A percentile compares a stretch with the other conserved stretches of the same genome.
phyloP scores from a whole-genome alignment of 2,888 invertebrate species.

The Caenorhabditis panamensis region DNA sequence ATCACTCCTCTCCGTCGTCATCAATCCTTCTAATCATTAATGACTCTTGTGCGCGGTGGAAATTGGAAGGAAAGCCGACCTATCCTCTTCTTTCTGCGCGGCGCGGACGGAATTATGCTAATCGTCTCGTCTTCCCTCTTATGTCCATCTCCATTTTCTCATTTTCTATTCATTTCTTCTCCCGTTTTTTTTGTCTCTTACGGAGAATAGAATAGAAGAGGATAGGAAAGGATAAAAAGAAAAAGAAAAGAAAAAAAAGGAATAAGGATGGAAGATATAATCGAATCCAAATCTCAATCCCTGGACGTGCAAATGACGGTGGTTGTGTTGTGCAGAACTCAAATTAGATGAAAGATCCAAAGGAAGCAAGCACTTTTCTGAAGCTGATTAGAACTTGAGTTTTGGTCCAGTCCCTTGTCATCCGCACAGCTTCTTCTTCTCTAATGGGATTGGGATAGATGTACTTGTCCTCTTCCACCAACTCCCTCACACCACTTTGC shows the following conservation, averaged over 20 bases:
- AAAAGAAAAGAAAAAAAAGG: not conserved
- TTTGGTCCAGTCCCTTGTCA: conserved; percentile 20
- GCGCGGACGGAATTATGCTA: conserved; percentile 47
- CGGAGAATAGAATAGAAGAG: not conserved
- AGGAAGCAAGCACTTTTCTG: not conserved
- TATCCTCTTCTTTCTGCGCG: not conserved
- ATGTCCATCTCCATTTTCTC: too few relatives aligned
- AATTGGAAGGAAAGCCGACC: conserved; percentile 16
- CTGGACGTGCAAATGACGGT: not conserved
- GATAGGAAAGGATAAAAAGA: too few relatives aligned
- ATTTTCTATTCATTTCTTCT: conserved; percentile 18
- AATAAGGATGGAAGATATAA: conserved; percentile 39
- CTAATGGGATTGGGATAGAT: conserved; percentile 26
- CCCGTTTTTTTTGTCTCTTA: conserved; percentile 14
- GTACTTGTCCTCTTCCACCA: conserved; percentile 13
- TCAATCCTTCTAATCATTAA: conserved; percentile 39
- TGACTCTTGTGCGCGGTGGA: conserved; percentile 21
- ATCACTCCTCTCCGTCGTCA: not conserved
- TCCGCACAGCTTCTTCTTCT: conserved; percentile 9
- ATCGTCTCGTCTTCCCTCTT: conserved; percentile 29
- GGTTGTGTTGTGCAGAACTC: conserved; percentile 9
- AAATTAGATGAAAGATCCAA: conserved; percentile 33
- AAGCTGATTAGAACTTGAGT: conserved; percentile 1
- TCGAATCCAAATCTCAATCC: conserved; percentile 39
- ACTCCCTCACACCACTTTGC: not conserved